Base-by-base conservation (phyloP, 2,888 invertebrate species). In the Ypsolopha sequella region DNA sequence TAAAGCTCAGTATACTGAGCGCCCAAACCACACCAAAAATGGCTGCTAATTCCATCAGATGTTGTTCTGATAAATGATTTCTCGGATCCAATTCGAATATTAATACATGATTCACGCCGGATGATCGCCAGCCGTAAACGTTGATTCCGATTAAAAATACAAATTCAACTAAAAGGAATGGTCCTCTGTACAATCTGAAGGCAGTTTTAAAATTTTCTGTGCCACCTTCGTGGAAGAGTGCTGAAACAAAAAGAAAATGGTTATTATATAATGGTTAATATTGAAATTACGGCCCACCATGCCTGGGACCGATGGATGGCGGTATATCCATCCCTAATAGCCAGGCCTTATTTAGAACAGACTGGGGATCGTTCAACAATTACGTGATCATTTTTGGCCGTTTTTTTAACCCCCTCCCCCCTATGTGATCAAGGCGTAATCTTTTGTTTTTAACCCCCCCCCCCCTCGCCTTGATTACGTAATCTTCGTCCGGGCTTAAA, bases 81-180 rank as follows among this genome's bases (percentile, higher is more conserved):
- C 98, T 88, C 0, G 98, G 98, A 76, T 99, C 98, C 64, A 99
- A 85, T 73, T 98, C 98, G 77, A 99, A 99, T 61, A 99, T 99
- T 1, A 99, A 88, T 0, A 99, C 98, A 73, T 99, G 98, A 84
- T 98, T 98, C 10, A 99, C 98, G 3, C 99, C 98, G 0, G 97
- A 97, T 0, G 97, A 95, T 4, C 98, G 88, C 98, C 98, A 98
- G 6, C 98, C 98, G 73, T 98, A 98, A 0, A 98, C 96, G 70
- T 98, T 98, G 49, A 98, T 93, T 34, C 98, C 98, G 80, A 98
- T 95, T 38, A 98, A 87, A 73, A 98, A 98, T 66, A 98, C 90
- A 70, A 97, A 97, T 66, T 97, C 91, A 36, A 98, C 94, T 54
- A 99, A 88, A 7, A 99, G 91, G 60, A 99, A 91, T 3, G 98